Evolutionary conservation across 2,797 vertebrate species (phyloP).

Genomic region (Megalops cyprinoides): DNA sequence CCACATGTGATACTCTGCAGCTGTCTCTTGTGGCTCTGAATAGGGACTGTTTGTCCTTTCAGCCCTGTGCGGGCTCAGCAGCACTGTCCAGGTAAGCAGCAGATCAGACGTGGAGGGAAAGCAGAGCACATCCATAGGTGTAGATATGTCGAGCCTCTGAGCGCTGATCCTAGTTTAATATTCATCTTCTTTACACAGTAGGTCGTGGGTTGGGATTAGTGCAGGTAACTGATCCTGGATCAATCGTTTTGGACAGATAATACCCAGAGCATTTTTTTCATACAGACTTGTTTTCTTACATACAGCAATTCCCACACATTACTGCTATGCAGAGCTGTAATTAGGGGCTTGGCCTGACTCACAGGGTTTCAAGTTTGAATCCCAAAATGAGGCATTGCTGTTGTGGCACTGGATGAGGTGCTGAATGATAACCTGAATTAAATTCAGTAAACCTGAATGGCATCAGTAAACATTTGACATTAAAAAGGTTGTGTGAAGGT

Average conservation of each 20-base stretch:
- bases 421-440: not conserved
- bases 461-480: no score
- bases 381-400: not conserved
- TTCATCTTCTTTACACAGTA: no score
- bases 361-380: not conserved
- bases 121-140: not conserved
- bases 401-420: not conserved
- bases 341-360: not conserved
- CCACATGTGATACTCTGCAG: not conserved
- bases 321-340: not conserved
- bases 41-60: not conserved
- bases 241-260: not conserved
- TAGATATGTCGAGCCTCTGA: not conserved
- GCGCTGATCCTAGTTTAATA: no score
- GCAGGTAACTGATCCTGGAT: not conserved
- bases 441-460: no score
- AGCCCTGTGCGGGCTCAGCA: not conserved
- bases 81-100: not conserved
- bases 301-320: not conserved
- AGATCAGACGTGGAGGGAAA: not conserved
- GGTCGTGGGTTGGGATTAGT: no score
- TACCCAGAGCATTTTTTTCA: no score
- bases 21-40: not conserved
- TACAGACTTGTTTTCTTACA: not conserved
- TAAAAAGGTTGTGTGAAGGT: no score